Evolutionary conservation across 2,888 invertebrate genomes (phyloP).

Genomic region (Acanthosoma haemorrhoidale): DNA sequence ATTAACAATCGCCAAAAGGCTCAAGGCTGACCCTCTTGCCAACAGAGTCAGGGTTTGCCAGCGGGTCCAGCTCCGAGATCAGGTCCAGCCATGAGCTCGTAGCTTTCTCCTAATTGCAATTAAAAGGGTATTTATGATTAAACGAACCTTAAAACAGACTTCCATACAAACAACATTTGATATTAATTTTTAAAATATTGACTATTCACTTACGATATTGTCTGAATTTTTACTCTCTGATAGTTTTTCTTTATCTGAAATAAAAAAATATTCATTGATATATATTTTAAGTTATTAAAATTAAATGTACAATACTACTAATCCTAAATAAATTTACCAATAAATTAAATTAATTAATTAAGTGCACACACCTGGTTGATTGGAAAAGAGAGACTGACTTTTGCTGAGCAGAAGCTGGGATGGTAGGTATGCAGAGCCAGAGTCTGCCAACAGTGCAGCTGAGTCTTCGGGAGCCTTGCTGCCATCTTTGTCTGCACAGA

Average conservation of each 20-base stretch:
- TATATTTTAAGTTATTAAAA: too few relatives aligned
- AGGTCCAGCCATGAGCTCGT: conserved; percentile 70
- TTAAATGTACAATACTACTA: too few relatives aligned
- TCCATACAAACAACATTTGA: too few relatives aligned
- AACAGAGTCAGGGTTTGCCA: conserved; percentile 71
- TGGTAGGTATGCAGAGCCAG: conserved; percentile 36
- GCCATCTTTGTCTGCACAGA: not conserved
- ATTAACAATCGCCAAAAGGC: conserved; percentile 40
- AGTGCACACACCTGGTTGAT: not conserved
- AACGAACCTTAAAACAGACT: too few relatives aligned
- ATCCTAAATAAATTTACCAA: too few relatives aligned
- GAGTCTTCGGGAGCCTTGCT: conserved; percentile 29
- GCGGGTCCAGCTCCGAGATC: conserved; percentile 88
- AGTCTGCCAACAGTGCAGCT: not conserved
- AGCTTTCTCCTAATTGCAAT: conserved; percentile 31
- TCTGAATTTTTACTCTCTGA: not conserved
- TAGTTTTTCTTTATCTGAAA: conserved; percentile 13
- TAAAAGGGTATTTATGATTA: not conserved
- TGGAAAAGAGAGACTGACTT: conserved; percentile 12
- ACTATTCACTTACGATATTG: not conserved
- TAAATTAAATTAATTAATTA: too few relatives aligned
- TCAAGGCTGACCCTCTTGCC: conserved; percentile 43
- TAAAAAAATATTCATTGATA: too few relatives aligned
- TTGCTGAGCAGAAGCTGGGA: conserved; percentile 38
- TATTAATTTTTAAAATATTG: too few relatives aligned